Conservation (phyloP, 2,113 vertebrate species). For the Accipiter virgatus region DNA sequence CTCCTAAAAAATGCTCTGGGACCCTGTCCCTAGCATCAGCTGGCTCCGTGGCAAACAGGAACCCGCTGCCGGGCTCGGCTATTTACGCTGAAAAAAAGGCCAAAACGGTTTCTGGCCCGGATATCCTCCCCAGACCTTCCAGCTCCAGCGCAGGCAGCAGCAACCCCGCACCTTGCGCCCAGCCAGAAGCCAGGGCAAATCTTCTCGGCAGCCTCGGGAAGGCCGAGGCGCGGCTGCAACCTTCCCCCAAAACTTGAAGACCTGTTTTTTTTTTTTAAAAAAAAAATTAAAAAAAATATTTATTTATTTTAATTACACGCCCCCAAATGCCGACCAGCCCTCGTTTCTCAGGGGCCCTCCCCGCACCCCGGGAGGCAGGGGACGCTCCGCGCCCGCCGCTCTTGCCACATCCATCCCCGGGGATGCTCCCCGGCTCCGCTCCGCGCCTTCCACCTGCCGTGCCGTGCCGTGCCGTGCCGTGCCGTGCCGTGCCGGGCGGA, state of each 20-base stretch:
- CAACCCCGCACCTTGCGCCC: not conserved
- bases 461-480: not conserved
- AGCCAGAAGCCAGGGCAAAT: not conserved
- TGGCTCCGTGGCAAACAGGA: not conserved
- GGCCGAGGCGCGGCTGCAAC: not conserved
- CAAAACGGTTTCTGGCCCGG: not conserved
- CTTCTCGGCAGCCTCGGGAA: not conserved
- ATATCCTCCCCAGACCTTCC: not conserved
- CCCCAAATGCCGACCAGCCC: not conserved
- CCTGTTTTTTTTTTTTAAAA: not conserved
- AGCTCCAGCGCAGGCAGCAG: not conserved
- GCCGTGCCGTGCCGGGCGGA: not conserved
- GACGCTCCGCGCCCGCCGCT: not conserved
- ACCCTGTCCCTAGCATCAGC: rapidly evolving
- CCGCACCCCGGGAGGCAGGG: not conserved
- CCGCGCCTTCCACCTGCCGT: not conserved
- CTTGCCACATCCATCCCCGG: not conserved
- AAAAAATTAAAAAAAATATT: no score
- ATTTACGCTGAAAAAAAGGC: not conserved
- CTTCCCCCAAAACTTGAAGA: not conserved
- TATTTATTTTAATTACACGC: no score
- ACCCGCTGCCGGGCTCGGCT: not conserved
- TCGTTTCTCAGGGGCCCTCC: not conserved
- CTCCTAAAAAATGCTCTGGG: no score
- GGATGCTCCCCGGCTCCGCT: not conserved